phyloP scores from a whole-genome alignment of 2,888 invertebrate genomes.

The Acholoe squamosa region DNA sequence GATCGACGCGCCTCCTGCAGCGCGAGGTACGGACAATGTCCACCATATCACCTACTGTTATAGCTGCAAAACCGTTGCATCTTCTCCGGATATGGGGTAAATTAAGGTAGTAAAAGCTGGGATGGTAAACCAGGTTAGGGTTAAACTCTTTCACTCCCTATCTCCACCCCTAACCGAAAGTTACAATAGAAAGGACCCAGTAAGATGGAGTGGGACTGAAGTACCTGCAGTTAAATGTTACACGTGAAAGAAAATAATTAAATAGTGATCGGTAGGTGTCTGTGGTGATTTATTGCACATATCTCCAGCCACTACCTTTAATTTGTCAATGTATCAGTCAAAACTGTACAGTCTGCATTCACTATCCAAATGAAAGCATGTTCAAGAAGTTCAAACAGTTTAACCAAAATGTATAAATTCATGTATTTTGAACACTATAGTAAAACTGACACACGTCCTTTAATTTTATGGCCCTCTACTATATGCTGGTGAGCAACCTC shows the following conservation, averaged over 20 bases:
- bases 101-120: not conserved
- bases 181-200: not conserved
- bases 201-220: not conserved
- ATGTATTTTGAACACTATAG: no score
- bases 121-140: not conserved
- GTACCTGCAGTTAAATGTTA: not conserved
- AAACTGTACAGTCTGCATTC: not conserved
- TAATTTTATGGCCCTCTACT: no score
- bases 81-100: constrained; percentile 10
- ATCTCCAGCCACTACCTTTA: not conserved
- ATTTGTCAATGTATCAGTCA: not conserved
- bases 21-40: not conserved
- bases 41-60: not conserved
- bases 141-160: not conserved
- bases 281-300: not conserved
- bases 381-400: no score
- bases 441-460: no score
- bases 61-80: not conserved
- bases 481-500: no score
- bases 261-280: not conserved
- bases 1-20: constrained; percentile 4
- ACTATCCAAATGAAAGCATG: no score
- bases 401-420: no score
- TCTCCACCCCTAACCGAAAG: not conserved
- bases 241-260: not conserved